phyloP scores from a whole-genome alignment of 2,113 vertebrate species.

The Beaufortia kweichowensis region DNA sequence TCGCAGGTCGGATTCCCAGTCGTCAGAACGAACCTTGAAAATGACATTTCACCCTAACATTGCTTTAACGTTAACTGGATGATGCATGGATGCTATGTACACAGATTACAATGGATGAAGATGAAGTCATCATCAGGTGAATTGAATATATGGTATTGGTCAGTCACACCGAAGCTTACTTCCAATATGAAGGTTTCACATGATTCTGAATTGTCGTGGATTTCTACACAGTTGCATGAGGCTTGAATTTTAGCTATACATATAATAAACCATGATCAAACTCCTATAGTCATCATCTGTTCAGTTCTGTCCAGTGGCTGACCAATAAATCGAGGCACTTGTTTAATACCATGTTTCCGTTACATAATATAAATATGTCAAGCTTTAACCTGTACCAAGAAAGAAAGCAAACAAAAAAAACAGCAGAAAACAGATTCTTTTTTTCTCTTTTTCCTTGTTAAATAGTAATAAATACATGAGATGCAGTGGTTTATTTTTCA shows the following conservation, averaged over 20 bases:
- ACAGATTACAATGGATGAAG: constrained; percentile 56
- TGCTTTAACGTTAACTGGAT: constrained; percentile 50
- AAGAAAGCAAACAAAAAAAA: constrained; percentile 63
- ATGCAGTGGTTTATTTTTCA: constrained; percentile 83
- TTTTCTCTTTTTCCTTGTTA: constrained; percentile 79
- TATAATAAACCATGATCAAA: constrained; percentile 52
- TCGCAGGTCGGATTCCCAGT: constrained; percentile 55
- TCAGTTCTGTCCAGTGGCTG: constrained; percentile 53
- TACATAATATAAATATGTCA: constrained; percentile 78
- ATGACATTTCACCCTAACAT: constrained; percentile 52
- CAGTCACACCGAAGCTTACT: constrained; percentile 53
- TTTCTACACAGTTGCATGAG: constrained; percentile 55
- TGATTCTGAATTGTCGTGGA: constrained; percentile 46
- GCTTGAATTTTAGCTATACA: constrained; percentile 52
- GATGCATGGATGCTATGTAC: constrained; percentile 56
- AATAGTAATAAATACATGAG: constrained; percentile 88
- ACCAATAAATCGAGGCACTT: constrained; percentile 58
- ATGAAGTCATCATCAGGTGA: constrained; percentile 56
- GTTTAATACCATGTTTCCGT: constrained; percentile 72
- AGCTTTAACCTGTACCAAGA: constrained; percentile 72
- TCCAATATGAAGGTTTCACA: constrained; percentile 49
- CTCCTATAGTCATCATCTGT: constrained; percentile 45
- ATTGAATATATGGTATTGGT: constrained; percentile 54
- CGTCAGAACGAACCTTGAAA: constrained; percentile 47
- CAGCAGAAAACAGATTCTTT: constrained; percentile 78